Conservation (phyloP, 1,140 invertebrate species). For the Ceratoteleas bidentatus region DNA sequence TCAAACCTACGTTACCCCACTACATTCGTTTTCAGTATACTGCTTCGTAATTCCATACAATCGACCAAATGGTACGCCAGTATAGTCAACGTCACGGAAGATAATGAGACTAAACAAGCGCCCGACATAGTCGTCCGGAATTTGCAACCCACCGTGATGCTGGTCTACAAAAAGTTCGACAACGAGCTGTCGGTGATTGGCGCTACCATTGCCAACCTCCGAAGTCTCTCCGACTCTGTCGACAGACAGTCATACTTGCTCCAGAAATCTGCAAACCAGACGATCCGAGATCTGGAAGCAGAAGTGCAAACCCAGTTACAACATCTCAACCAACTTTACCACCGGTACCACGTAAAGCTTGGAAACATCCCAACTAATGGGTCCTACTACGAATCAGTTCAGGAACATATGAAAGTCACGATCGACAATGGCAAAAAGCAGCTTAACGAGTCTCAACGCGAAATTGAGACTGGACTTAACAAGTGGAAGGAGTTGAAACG, state of each 20-base stretch:
- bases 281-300: neutral
- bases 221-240: neutral
- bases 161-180: slow-evolving; percentile 22
- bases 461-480: slow-evolving; percentile 12
- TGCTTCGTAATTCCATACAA: slow-evolving; percentile 25
- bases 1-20: no score
- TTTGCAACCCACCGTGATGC: slow-evolving; percentile 5
- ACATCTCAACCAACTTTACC: neutral
- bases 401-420: slow-evolving; percentile 11
- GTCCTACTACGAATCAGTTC: slow-evolving; percentile 1
- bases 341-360: neutral
- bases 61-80: slow-evolving; percentile 21
- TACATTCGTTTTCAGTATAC: slow-evolving; percentile 12
- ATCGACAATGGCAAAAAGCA: slow-evolving; percentile 12
- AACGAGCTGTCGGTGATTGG: slow-evolving; percentile 15
- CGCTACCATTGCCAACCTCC: slow-evolving; percentile 8
- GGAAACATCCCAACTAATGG: neutral
- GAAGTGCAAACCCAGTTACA: neutral
- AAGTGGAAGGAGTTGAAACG: slow-evolving; percentile 2
- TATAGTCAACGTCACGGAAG: slow-evolving; percentile 18
- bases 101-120: slow-evolving; percentile 1
- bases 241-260: neutral
- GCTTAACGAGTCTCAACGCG: neutral
- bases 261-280: neutral
- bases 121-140: neutral